phyloP scores from a whole-genome alignment of 2,797 vertebrate species.

The Cyclopterus lumpus region DNA sequence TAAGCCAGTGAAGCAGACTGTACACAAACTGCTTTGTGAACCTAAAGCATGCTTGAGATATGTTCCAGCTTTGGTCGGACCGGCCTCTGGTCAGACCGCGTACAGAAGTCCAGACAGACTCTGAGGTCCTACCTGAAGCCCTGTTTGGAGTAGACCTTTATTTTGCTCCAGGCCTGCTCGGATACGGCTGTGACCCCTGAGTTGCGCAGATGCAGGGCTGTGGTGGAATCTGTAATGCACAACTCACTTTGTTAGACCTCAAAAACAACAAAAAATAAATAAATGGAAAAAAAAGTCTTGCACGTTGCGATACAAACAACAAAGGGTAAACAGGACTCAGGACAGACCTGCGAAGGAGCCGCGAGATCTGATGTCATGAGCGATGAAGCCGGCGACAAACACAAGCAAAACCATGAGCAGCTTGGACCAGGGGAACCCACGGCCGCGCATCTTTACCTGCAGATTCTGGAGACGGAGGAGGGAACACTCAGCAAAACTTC shows the following conservation, averaged over 20 bases:
- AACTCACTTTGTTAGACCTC: not conserved
- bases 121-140: conserved; percentile 85
- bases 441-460: conserved; percentile 87
- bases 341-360: conserved; percentile 88
- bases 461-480: conserved; percentile 77
- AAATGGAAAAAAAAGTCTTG: accelerated
- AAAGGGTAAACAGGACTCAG: not conserved
- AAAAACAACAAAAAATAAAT: too few species aligned
- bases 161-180: conserved; percentile 87
- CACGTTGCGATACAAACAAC: accelerated
- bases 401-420: conserved; percentile 87
- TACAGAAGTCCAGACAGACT: not conserved
- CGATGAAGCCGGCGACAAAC: conserved; percentile 84
- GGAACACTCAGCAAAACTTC: not conserved
- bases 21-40: conserved; percentile 1
- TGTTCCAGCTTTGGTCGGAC: not conserved
- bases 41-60: not conserved
- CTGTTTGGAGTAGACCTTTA: conserved; percentile 82
- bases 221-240: conserved; percentile 83
- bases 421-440: conserved; percentile 87
- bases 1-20: not conserved
- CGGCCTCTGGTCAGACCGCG: not conserved
- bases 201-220: conserved; percentile 82
- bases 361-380: conserved; percentile 87
- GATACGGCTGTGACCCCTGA: conserved; percentile 84